These are phyloP conservation scores for Neoscelio sp. DNA, from an alignment of 2,888 invertebrate genomes.

Conservation along the genomic window DNA sequence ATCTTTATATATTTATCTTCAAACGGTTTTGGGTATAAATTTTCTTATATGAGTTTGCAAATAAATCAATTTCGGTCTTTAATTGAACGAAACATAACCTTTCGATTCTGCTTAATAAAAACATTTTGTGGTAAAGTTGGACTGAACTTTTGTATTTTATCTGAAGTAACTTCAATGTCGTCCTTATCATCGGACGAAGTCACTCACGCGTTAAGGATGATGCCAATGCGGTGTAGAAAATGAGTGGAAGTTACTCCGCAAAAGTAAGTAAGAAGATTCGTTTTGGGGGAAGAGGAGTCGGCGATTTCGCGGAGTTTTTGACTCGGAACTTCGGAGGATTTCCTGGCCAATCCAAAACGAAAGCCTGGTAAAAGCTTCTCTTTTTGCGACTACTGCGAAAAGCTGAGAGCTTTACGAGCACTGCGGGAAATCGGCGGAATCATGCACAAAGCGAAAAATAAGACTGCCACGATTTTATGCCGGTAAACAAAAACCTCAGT, in stretches of 20 bases:
- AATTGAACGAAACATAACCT: too few relatives aligned
- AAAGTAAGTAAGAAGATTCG: constrained; percentile 63
- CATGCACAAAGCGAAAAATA: constrained; percentile 62
- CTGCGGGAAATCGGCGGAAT: constrained; percentile 62
- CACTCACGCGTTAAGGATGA: constrained; percentile 53
- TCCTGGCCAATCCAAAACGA: constrained; percentile 62
- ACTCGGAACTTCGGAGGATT: constrained; percentile 63
- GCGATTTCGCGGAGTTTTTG: constrained; percentile 62
- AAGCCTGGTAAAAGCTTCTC: constrained; percentile 52
- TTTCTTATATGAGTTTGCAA: too few relatives aligned
- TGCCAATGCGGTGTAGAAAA: constrained; percentile 59
- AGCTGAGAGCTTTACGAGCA: constrained; percentile 60
- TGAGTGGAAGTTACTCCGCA: constrained; percentile 59
- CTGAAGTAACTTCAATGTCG: constrained; percentile 25
- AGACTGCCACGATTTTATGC: constrained; percentile 33
- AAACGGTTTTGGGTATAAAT: too few relatives aligned
- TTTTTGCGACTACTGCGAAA: constrained; percentile 57
- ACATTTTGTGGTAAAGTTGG: constrained; percentile 7
- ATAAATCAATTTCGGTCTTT: background rate
- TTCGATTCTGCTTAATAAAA: constrained; percentile 5
- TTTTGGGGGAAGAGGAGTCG: constrained; percentile 37
- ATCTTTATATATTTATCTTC: too few relatives aligned
- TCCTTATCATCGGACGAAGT: constrained; percentile 44
- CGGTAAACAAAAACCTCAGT: constrained; percentile 12
- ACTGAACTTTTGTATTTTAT: constrained; percentile 29